Evolutionary conservation across 2,888 invertebrate genomes (phyloP), one percentile per base, ranked within the genome.

Genomic region (Agrenia bidenticulata): DNA sequence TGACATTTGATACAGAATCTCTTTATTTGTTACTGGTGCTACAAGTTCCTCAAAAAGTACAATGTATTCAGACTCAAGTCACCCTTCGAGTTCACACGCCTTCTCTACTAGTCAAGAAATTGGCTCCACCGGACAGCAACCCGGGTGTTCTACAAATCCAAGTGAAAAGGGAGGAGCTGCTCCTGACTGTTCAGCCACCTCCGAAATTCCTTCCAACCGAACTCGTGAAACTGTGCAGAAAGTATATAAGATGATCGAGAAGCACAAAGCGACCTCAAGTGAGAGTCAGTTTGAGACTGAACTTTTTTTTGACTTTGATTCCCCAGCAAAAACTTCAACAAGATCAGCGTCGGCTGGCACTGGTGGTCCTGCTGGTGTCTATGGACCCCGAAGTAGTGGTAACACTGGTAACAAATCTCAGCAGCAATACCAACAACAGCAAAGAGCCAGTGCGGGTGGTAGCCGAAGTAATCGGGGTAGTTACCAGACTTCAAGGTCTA

Each of bases 201-300:
- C 58, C n/a, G 60, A 56, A 60, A 60, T 63, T 13, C 63, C 67
- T 53, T 59, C 61, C 13, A 65, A 59, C 65, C 65, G 73, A 66
- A 70, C 75, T 69, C 72, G 73, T 67, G 73, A 75, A 54, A 72
- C 73, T 57, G 75, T 75, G 39, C 73, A 75, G 61, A 69, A 72
- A 70, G 75, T 75, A 45, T 74, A 74, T 61, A 67, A 72, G 57
- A 73, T 75, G 73, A 63, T 75, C 53, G 73, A 75, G 60, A 71
- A 70, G 65, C 75, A 75, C 64, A 73, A 73, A 67, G 75, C 73
- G 72, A 73, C 73, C 67, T 66, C 70, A 49, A 63, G 72, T 62
- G 72, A 72, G 54, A 58, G n/a, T 11, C 19, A 42, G 23, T 58
- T 58, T 23, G 58, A 58, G 23, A 26, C 42, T 50, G 54, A 58